A percentile compares a stretch with the other conserved stretches of the same genome.
phyloP scores from a whole-genome alignment of 2,888 invertebrate genomes.

The Eumacrocentrus americanus region DNA sequence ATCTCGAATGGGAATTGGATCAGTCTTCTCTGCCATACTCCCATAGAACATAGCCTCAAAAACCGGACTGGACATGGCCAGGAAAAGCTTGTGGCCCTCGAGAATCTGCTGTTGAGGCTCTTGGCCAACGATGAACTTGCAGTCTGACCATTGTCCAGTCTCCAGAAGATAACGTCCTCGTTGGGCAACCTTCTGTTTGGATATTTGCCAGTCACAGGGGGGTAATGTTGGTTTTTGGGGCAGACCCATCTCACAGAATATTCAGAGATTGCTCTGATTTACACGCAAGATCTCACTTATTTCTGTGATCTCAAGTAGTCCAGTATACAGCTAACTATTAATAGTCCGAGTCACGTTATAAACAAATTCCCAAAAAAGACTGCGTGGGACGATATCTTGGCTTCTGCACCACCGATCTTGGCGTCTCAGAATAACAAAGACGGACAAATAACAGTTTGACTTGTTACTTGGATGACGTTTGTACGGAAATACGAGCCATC shows the following conservation, averaged over 20 bases:
- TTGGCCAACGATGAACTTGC: slow-evolving; percentile 80
- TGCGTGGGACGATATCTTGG: slow-evolving; percentile 20
- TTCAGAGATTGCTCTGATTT: background rate
- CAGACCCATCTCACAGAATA: slow-evolving; percentile 61
- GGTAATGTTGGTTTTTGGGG: background rate
- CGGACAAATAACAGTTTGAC: slow-evolving; percentile 3
- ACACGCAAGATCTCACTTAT: background rate
- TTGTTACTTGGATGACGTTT: background rate
- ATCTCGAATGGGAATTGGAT: slow-evolving; percentile 80
- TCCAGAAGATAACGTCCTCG: slow-evolving; percentile 77
- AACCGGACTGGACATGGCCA: slow-evolving; percentile 87
- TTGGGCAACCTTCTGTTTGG: slow-evolving; percentile 73
- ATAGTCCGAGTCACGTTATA: slow-evolving; percentile 21
- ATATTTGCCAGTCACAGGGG: slow-evolving; percentile 78
- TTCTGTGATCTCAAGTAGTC: background rate
- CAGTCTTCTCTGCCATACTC: slow-evolving; percentile 78
- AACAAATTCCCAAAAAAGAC: slow-evolving; percentile 29
- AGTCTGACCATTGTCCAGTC: slow-evolving; percentile 83
- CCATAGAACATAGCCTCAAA: slow-evolving; percentile 90
- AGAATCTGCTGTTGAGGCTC: slow-evolving; percentile 77
- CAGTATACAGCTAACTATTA: slow-evolving; percentile 16
- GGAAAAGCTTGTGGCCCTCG: slow-evolving; percentile 78
- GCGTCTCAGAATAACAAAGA: slow-evolving; percentile 10
- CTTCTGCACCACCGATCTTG: background rate
- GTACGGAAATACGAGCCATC: too few relatives aligned